These are phyloP conservation scores for Cetonia aurata DNA, from an alignment of 2,888 invertebrate species.

Conservation along the genomic window DNA sequence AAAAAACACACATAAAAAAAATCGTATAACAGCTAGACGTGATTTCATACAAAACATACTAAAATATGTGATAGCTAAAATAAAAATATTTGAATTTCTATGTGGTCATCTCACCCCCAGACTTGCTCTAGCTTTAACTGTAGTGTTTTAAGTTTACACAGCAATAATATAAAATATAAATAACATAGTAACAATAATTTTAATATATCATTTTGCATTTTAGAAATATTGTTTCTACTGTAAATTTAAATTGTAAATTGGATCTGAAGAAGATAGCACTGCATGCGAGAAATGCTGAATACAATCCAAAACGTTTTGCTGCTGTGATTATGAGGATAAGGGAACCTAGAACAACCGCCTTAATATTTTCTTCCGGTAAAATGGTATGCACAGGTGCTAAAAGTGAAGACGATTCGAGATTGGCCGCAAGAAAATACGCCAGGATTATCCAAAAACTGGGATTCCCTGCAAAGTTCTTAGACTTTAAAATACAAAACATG, in stretches of 20 bases:
- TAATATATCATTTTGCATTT: slow-evolving; percentile 14
- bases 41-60: too few relatives aligned
- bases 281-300: slow-evolving; percentile 98
- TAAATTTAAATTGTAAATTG: slow-evolving; percentile 93
- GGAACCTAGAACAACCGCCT: slow-evolving; percentile 88
- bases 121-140: too few relatives aligned
- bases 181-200: neutral
- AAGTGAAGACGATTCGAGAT: slow-evolving; percentile 82
- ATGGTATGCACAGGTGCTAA: slow-evolving; percentile 92
- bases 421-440: slow-evolving; percentile 86
- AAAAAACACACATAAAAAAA: too few relatives aligned
- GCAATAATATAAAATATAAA: neutral
- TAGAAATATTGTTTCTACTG: slow-evolving; percentile 98
- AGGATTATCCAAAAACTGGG: slow-evolving; percentile 86
- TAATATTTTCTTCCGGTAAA: slow-evolving; percentile 88
- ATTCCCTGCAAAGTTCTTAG: slow-evolving; percentile 81
- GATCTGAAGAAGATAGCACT: slow-evolving; percentile 97
- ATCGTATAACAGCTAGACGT: too few relatives aligned
- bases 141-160: too few relatives aligned
- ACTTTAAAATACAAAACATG: slow-evolving; percentile 89
- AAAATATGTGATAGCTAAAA: too few relatives aligned
- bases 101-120: too few relatives aligned
- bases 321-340: slow-evolving; percentile 97
- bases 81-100: too few relatives aligned
- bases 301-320: slow-evolving; percentile 98